These are phyloP conservation scores for Botia kubotai DNA, from an alignment of 2,797 vertebrate species.

Conservation along the genomic window DNA sequence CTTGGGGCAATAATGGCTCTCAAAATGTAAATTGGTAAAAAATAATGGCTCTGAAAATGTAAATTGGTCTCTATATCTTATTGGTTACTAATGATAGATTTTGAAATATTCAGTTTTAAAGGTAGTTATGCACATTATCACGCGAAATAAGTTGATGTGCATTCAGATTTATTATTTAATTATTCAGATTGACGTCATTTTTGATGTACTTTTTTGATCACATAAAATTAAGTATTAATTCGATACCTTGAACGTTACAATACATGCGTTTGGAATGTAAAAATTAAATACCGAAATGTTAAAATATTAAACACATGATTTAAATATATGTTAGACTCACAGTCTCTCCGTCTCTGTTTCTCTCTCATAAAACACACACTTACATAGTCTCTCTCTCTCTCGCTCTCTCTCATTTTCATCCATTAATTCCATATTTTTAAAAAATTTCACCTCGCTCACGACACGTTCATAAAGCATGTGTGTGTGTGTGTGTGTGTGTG, in stretches of 20 bases:
- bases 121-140: no score
- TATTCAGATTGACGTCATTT: background rate
- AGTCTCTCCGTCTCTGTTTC: no score
- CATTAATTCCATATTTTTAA: background rate
- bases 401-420: background rate
- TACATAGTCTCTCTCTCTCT: no score
- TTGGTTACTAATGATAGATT: background rate
- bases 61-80: background rate
- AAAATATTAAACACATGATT: no score
- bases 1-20: no score
- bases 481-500: slow-evolving; percentile 34
- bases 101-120: no score
- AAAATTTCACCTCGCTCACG: slow-evolving; percentile 39
- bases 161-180: background rate
- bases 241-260: no score
- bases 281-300: background rate
- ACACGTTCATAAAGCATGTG: slow-evolving; percentile 16
- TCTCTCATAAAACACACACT: no score
- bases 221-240: no score
- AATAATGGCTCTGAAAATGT: background rate
- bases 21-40: background rate
- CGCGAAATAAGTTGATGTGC: background rate
- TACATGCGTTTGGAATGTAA: background rate
- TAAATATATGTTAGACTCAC: no score
- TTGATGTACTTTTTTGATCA: no score